These are phyloP conservation scores for Drosophila nr. perissopoda DNA, from an alignment of 2,888 invertebrate genomes.

Conservation along the genomic window DNA sequence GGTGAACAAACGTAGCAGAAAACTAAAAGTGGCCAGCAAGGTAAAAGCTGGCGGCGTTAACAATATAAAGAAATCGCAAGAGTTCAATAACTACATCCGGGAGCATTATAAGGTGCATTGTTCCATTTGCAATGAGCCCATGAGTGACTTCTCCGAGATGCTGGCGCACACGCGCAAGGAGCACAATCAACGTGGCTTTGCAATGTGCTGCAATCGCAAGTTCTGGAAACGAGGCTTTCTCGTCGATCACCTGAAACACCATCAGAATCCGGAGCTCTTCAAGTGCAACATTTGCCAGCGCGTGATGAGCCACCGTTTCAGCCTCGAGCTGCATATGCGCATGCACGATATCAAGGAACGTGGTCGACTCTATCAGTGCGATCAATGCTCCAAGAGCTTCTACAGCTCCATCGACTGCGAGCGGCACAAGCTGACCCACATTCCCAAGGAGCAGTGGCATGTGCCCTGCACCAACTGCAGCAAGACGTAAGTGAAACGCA, in stretches of 20 bases:
- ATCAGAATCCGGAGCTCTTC: constrained; percentile 82
- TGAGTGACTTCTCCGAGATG: constrained; percentile 72
- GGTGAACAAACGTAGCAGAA: constrained; percentile 22
- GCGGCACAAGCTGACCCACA: constrained; percentile 80
- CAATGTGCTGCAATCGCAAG: constrained; percentile 81
- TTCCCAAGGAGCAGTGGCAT: constrained; percentile 78
- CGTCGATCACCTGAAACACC: constrained; percentile 82
- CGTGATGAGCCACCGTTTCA: constrained; percentile 73
- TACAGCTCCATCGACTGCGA: constrained; percentile 73
- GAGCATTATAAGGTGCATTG: constrained; percentile 81
- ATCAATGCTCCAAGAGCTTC: constrained; percentile 81
- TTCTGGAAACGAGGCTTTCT: constrained; percentile 78
- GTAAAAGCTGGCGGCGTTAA: constrained; percentile 19
- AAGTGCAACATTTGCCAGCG: constrained; percentile 79
- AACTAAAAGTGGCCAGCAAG: constrained; percentile 23
- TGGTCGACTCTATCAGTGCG: constrained; percentile 77
- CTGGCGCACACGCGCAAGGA: constrained; percentile 69
- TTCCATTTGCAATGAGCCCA: constrained; percentile 70
- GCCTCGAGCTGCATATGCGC: constrained; percentile 76
- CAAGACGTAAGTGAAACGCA: constrained; percentile 66
- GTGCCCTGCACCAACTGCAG: constrained; percentile 76
- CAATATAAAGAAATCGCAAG: constrained; percentile 62
- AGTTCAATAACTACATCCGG: constrained; percentile 75
- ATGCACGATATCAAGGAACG: constrained; percentile 73
- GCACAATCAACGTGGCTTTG: constrained; percentile 80